A percentile compares a stretch with the other conserved stretches of the same genome.
Evolutionary conservation across 1,140 invertebrate species (phyloP).

Genomic region (Phenacoccus solenopsis): DNA sequence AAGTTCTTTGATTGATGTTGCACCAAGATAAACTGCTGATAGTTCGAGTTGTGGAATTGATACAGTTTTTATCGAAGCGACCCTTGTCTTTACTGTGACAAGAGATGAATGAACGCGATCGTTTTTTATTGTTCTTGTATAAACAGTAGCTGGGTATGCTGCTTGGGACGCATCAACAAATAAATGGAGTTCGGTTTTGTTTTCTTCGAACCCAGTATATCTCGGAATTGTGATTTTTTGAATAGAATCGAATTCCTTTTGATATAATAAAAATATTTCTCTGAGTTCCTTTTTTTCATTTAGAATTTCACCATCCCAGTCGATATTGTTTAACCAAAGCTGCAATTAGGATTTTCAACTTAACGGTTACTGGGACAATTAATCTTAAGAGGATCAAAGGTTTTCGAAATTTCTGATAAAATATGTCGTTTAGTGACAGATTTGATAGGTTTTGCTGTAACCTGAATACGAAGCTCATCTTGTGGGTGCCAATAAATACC

Average conservation of each 20-base stretch:
- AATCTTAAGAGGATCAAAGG: background rate
- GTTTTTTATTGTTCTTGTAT: too few species aligned
- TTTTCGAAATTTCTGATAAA: background rate
- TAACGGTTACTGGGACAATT: background rate
- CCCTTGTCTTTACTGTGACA: conserved; percentile 29
- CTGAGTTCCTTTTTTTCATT: too few species aligned
- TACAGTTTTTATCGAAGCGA: conserved; percentile 30
- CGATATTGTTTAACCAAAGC: background rate
- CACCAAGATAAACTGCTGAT: conserved; percentile 29
- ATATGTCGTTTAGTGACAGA: background rate
- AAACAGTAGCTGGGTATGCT: too few species aligned
- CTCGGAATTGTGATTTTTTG: too few species aligned
- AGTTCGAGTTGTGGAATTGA: conserved; percentile 34
- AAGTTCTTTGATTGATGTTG: conserved; percentile 24
- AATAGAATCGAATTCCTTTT: too few species aligned
- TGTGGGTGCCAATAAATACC: background rate
- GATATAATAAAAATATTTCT: too few species aligned
- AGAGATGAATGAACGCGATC: too few species aligned
- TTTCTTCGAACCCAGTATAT: too few species aligned
- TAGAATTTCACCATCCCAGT: background rate
- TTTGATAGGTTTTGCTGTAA: background rate
- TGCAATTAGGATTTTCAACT: background rate
- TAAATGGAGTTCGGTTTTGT: too few species aligned
- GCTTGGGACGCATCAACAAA: too few species aligned
- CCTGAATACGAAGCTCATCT: background rate